phyloP scores from a whole-genome alignment of 2,113 vertebrate genomes.

The Poicephalus meyeri region DNA sequence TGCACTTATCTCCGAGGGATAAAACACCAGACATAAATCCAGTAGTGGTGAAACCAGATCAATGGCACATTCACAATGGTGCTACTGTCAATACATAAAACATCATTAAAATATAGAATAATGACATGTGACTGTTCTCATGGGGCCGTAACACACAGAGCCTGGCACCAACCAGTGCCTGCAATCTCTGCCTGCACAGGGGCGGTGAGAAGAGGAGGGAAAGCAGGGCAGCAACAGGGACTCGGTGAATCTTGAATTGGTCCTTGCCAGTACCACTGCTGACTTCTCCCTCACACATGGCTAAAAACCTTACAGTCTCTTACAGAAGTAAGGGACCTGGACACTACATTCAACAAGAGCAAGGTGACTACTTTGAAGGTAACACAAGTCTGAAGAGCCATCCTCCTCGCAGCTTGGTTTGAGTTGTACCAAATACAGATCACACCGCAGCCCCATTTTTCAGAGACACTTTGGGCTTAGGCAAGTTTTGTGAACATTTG shows the following conservation, averaged over 20 bases:
- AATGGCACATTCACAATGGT: neutral
- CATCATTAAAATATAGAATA: neutral
- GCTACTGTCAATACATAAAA: neutral
- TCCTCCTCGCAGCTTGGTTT: neutral
- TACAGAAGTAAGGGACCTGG: neutral
- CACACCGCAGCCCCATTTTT: neutral
- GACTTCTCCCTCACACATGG: neutral
- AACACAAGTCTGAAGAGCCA: neutral
- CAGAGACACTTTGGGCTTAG: neutral
- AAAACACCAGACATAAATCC: neutral
- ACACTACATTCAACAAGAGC: neutral
- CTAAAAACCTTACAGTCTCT: neutral
- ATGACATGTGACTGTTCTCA: neutral
- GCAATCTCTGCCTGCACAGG: neutral
- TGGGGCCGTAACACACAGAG: fast-evolving
- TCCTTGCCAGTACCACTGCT: neutral
- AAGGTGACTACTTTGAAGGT: neutral
- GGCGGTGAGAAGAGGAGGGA: neutral
- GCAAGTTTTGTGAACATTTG: neutral
- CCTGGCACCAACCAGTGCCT: neutral
- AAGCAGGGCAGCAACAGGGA: neutral
- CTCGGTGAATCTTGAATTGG: neutral
- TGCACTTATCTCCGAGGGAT: neutral
- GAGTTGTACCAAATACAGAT: neutral
- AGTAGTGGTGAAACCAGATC: neutral